Evolutionary conservation across 2,113 vertebrate species (phyloP).

Genomic region (Lamprotornis superbus): DNA sequence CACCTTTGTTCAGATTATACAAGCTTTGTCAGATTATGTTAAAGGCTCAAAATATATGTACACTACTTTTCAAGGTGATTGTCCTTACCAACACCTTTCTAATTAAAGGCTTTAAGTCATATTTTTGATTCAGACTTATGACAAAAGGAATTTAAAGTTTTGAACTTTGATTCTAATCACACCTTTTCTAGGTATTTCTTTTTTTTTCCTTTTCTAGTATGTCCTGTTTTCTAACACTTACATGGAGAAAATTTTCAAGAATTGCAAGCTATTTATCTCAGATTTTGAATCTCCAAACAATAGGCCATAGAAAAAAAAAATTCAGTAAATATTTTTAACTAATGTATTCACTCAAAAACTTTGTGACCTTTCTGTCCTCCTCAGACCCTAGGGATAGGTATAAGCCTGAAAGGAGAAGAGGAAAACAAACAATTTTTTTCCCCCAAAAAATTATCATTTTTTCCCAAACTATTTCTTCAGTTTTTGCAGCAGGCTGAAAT

Average conservation of each 20-base stretch:
- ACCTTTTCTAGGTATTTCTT: not conserved
- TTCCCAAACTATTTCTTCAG: not conserved
- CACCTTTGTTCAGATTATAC: not conserved
- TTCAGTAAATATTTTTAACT: not conserved
- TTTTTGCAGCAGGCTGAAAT: not conserved
- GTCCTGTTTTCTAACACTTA: not conserved
- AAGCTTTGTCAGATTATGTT: not conserved
- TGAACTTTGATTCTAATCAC: not conserved
- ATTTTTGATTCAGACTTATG: not conserved
- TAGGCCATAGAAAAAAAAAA: not conserved
- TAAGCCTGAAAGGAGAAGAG: not conserved
- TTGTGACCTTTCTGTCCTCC: not conserved
- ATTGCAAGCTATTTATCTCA: not conserved
- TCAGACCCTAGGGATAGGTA: not conserved
- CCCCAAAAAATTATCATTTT: not conserved
- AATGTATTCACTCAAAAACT: not conserved
- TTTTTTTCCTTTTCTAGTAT: not conserved
- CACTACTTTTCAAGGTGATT: not conserved
- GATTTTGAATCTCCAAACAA: not conserved
- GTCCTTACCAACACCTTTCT: not conserved
- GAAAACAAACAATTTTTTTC: not conserved
- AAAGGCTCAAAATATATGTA: not conserved
- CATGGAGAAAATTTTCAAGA: not conserved
- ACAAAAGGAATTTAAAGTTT: not conserved
- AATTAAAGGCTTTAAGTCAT: not conserved